These are phyloP conservation scores for Ginglymostoma cirratum DNA, from an alignment of 2,113 vertebrate species.

Conservation along the genomic window DNA sequence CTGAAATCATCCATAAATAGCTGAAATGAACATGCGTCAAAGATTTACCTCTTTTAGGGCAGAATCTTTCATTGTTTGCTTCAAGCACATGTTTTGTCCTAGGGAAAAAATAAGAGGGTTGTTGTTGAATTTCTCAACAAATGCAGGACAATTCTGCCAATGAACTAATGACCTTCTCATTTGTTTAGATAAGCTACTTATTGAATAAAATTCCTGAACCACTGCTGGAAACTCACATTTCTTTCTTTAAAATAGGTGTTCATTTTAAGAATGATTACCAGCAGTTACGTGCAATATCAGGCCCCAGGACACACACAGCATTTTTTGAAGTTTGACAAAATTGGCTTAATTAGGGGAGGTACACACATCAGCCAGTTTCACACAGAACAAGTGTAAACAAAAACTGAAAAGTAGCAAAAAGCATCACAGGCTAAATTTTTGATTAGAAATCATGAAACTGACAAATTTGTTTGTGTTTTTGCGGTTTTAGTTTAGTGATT, in stretches of 20 bases:
- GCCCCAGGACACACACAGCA: neutral
- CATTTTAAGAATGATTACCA: neutral
- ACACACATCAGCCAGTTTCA: neutral
- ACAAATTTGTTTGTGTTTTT: neutral
- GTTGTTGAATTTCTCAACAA: neutral
- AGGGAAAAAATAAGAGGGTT: neutral
- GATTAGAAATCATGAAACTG: neutral
- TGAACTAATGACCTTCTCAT: neutral
- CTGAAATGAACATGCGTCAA: neutral
- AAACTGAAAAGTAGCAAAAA: neutral
- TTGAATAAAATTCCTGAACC: neutral
- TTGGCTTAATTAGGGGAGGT: neutral
- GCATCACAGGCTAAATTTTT: neutral
- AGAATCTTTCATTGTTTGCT: neutral
- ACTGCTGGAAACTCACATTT: neutral
- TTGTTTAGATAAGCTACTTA: neutral
- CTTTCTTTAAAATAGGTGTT: neutral
- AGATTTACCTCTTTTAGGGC: conserved; percentile 30
- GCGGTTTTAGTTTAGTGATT: neutral
- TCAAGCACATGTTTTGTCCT: neutral
- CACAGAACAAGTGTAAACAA: neutral
- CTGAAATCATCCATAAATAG: neutral
- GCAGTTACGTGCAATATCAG: neutral
- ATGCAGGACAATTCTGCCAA: neutral
- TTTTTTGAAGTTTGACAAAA: neutral